Conservation (phyloP, 2,797 vertebrate species). For the Rhyacichthys aspro region DNA sequence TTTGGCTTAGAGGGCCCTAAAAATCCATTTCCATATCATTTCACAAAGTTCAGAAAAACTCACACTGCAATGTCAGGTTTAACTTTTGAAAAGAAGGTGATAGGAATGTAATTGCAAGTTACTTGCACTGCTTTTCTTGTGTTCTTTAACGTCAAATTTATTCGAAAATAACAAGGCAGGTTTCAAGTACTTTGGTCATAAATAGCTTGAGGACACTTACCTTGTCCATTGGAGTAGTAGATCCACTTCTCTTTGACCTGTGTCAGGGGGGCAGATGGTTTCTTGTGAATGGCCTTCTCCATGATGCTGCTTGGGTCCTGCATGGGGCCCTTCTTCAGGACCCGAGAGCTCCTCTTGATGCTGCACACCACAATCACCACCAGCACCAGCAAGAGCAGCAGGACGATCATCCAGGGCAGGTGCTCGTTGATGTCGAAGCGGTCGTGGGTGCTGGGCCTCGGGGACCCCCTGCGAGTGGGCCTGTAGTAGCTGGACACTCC, state of each 20-base stretch:
- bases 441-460: slow-evolving; percentile 83
- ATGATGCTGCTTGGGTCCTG: slow-evolving; percentile 95
- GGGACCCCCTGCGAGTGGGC: slow-evolving; percentile 84
- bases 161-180: no score
- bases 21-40: no score
- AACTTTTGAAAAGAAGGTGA: no score
- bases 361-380: slow-evolving; percentile 96
- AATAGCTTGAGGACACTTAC: slow-evolving; percentile 75
- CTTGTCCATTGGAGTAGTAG: slow-evolving; percentile 93
- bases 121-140: no score
- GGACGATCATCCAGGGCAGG: slow-evolving; percentile 97
- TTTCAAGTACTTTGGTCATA: not conserved
- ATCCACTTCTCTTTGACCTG: slow-evolving; percentile 94
- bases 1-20: no score
- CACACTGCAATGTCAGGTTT: no score
- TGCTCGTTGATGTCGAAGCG: slow-evolving; percentile 98
- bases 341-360: slow-evolving; percentile 90
- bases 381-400: slow-evolving; percentile 91
- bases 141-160: no score
- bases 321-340: slow-evolving; percentile 92
- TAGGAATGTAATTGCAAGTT: no score
- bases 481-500: slow-evolving; percentile 68
- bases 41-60: no score
- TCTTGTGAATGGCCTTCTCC: slow-evolving; percentile 93
- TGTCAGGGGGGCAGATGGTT: slow-evolving; percentile 73